A percentile compares a stretch with the other conserved stretches of the same genome.
These are phyloP conservation scores for Parnassius orleans DNA, from an alignment of 2,888 invertebrate genomes.

Conservation along the genomic window DNA sequence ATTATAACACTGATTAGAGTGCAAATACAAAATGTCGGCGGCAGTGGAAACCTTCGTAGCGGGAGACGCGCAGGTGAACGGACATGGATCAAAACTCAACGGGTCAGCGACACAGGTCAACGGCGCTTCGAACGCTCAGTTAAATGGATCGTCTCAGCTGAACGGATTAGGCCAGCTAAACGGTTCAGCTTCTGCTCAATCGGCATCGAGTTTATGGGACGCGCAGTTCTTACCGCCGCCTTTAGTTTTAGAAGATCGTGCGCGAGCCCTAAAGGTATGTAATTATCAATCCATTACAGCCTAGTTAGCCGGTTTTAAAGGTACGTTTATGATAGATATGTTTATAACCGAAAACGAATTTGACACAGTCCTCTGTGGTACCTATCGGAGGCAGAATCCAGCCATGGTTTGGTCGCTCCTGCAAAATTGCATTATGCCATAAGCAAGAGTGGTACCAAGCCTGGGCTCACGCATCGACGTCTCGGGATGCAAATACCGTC, in stretches of 20 bases:
- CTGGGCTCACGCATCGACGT: too few species aligned
- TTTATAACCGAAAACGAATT: too few species aligned
- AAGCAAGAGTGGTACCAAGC: too few species aligned
- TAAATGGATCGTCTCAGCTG: conserved; percentile 22
- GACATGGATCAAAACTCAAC: conserved; percentile 32
- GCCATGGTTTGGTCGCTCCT: too few species aligned
- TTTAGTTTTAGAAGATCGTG: conserved; percentile 56
- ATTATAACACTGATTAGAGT: not conserved
- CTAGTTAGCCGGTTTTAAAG: too few species aligned
- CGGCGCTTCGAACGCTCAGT: conserved; percentile 24
- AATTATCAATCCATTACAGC: too few species aligned
- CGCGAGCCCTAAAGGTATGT: conserved; percentile 60
- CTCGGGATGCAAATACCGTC: too few species aligned
- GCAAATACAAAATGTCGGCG: conserved; percentile 45
- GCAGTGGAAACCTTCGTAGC: conserved; percentile 42
- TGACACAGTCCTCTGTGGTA: too few species aligned
- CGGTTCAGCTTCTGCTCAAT: conserved; percentile 9
- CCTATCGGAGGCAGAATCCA: too few species aligned
- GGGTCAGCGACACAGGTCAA: conserved; percentile 28
- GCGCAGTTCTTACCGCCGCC: conserved; percentile 63
- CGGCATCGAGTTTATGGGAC: conserved; percentile 42
- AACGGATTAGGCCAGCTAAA: conserved; percentile 31
- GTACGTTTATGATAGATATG: too few species aligned
- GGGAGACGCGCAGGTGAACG: conserved; percentile 37
- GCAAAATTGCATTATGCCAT: too few species aligned